phyloP scores from a whole-genome alignment of 2,113 vertebrate species.

The Saimiri boliviensis region DNA sequence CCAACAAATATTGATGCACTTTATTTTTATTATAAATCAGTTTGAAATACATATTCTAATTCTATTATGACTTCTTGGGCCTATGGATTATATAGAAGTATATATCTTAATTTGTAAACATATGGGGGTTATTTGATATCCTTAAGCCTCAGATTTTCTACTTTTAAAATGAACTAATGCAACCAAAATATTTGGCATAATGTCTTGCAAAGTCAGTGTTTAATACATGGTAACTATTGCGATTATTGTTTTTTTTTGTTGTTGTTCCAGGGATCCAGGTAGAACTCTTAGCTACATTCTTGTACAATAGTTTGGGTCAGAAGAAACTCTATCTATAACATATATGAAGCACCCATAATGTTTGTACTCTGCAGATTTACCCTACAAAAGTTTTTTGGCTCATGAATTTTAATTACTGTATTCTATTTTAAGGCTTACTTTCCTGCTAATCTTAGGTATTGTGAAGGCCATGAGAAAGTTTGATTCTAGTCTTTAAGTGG shows the following conservation, averaged over 20 bases:
- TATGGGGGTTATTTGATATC: background rate
- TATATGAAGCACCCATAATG: background rate
- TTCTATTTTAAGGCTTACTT: background rate
- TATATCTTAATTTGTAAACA: background rate
- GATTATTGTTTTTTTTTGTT: background rate
- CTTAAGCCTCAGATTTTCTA: background rate
- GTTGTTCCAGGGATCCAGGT: background rate
- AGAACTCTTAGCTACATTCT: background rate
- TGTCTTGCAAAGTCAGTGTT: background rate
- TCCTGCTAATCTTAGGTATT: background rate
- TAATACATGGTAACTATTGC: background rate
- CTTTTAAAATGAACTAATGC: background rate
- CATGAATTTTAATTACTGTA: background rate
- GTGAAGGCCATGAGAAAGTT: background rate
- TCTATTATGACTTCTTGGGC: background rate
- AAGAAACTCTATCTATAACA: background rate
- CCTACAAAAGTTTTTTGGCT: background rate
- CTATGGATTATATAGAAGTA: background rate
- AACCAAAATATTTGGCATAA: background rate
- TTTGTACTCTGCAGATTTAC: background rate
- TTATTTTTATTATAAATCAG: slow-evolving; percentile 14
- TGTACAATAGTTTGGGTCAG: background rate
- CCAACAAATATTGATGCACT: background rate
- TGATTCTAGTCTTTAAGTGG: background rate
- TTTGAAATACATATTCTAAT: background rate